These are phyloP conservation scores for Tridacna crocea DNA, from an alignment of 2,888 invertebrate species.

Conservation along the genomic window DNA sequence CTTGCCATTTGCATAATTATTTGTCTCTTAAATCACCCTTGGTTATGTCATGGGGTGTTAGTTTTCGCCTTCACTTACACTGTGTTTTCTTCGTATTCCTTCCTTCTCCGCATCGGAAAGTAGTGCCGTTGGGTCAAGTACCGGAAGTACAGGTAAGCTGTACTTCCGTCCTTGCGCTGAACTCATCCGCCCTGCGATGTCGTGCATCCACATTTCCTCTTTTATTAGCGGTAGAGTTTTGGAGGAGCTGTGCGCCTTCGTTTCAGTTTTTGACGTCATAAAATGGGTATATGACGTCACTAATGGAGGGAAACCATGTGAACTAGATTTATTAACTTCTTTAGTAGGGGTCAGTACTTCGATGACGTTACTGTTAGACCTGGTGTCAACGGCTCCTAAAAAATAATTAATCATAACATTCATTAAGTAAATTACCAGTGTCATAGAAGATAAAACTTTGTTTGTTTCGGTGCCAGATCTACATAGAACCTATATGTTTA, in stretches of 20 bases:
- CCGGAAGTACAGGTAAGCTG: slow-evolving; percentile 20
- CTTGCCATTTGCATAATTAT: too few species aligned
- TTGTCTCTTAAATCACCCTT: too few species aligned
- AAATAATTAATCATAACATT: neutral
- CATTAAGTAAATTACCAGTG: too few species aligned
- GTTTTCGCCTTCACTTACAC: slow-evolving; percentile 2
- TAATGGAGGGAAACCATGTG: slow-evolving; percentile 24
- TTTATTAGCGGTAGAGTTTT: slow-evolving; percentile 11
- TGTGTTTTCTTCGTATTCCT: neutral
- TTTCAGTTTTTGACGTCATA: slow-evolving; percentile 23
- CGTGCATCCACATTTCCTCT: slow-evolving; percentile 17
- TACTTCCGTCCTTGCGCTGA: neutral
- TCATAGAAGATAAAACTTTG: too few species aligned
- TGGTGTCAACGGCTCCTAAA: slow-evolving; percentile 14
- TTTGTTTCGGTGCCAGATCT: too few species aligned
- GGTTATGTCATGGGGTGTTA: neutral
- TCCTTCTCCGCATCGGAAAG: slow-evolving; percentile 1
- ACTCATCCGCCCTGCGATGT: slow-evolving; percentile 3
- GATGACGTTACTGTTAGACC: slow-evolving; percentile 18
- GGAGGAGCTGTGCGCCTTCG: slow-evolving; percentile 8
- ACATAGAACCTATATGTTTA: too few species aligned
- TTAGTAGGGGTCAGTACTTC: slow-evolving; percentile 13
- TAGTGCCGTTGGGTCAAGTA: neutral
- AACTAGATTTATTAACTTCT: neutral
- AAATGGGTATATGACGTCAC: slow-evolving; percentile 24